Evolutionary conservation across 2,888 invertebrate genomes (phyloP), one percentile per base, ranked within the genome.

Genomic region (Deilephila elpenor): DNA sequence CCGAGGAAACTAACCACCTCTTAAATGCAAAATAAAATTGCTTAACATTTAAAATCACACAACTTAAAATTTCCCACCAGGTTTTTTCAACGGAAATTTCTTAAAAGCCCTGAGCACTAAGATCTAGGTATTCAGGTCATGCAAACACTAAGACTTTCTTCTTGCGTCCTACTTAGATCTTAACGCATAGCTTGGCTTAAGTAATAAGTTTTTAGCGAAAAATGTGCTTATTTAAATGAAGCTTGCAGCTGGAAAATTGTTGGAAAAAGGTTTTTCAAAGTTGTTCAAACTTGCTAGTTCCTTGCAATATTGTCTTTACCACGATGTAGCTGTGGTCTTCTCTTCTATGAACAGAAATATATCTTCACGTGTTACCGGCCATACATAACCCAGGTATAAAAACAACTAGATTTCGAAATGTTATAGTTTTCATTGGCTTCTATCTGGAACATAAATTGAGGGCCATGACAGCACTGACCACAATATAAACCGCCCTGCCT

Each of bases 91-190:
- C 59, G 64, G 59, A 67, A 71, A 74, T 77, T 78, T 70, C 74
- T 73, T 71, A 74, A 70, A 76, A 76, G 75, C 75, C 76, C 76
- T 74, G 75, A 74, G 75, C 74, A 64, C 71, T 72, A 53, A 74
- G 79, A 85, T 83, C 78, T 84, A 84, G 86, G 87, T 84, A 88
- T 87, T 76, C 78, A 80, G 88, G 89, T 85, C 87, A 82, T 72
- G 83, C 80, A 81, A 83, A 86, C 84, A 83, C 74, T 72, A 72
- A 78, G 78, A 81, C 78, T 80, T 81, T 83, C 79, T 78, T 80
- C 75, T 77, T 71, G 37, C 78, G 80, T 59, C 74, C 82, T 74
- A 81, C 76, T 84, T 82, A 73, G 73, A 71, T 78, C 72, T 64
- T 64, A 51, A 67, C 51, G 51, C 25, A 67, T 67, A 67, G 71